Percentiles rank a stretch among this genome's conserved stretches.
Evolutionary conservation across 2,797 vertebrate genomes (phyloP).

Genomic region (Gymnocypris eckloni): DNA sequence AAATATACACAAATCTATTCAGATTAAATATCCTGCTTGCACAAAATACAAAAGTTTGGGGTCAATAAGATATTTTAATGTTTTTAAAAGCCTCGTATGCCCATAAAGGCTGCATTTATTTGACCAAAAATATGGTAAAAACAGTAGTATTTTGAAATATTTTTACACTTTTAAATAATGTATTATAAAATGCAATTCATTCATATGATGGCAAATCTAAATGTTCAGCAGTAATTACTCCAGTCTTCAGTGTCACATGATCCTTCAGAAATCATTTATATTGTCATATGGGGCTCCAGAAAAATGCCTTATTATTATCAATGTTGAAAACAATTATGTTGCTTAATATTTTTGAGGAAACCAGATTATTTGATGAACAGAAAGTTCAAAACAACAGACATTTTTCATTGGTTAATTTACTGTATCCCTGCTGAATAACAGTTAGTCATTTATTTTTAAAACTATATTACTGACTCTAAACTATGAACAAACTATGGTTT

Average conservation of each 20-base stretch:
- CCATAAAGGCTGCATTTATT: neutral
- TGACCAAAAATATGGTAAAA: neutral
- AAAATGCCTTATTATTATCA: neutral
- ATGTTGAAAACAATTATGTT: neutral
- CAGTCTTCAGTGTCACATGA: neutral
- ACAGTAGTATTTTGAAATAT: neutral
- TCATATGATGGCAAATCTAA: neutral
- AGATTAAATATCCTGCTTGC: neutral
- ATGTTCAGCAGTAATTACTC: neutral
- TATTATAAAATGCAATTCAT: neutral
- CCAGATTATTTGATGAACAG: neutral
- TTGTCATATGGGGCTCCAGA: neutral
- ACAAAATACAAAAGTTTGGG: neutral
- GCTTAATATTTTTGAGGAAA: neutral
- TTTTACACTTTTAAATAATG: neutral
- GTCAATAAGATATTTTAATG: neutral
- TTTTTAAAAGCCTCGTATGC: neutral
- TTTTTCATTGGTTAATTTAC: neutral
- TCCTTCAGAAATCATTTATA: neutral
- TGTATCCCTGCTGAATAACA: neutral
- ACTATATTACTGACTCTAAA: neutral
- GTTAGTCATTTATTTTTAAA: neutral
- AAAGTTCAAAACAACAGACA: neutral
- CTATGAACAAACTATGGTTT: neutral
- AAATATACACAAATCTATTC: neutral